These are phyloP conservation scores for Tenthredo notha DNA, from an alignment of 2,888 invertebrate species.

Conservation along the genomic window DNA sequence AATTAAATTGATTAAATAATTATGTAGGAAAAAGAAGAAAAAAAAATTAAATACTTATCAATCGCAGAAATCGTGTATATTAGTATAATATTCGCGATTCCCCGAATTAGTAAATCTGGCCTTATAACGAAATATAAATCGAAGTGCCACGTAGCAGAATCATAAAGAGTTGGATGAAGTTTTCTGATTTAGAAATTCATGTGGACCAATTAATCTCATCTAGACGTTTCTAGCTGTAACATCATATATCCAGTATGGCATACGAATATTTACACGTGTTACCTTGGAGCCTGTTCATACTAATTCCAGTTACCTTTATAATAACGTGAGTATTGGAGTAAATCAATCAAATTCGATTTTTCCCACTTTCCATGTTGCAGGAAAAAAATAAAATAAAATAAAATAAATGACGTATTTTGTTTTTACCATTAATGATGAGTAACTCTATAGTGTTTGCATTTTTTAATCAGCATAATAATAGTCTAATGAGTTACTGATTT, in stretches of 20 bases:
- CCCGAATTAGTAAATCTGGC: background rate
- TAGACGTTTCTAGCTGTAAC: background rate
- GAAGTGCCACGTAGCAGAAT: conserved; percentile 1
- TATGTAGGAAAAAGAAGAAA: too few species aligned
- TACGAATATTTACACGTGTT: conserved; percentile 73
- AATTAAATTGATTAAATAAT: too few species aligned
- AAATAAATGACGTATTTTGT: background rate
- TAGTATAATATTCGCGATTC: background rate
- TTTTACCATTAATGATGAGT: background rate
- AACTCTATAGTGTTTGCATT: background rate
- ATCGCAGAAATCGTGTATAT: background rate
- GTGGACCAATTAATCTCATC: background rate
- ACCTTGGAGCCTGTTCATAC: conserved; percentile 74
- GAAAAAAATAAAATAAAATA: too few species aligned
- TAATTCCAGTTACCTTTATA: conserved; percentile 76
- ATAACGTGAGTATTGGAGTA: conserved; percentile 73
- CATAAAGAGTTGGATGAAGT: background rate
- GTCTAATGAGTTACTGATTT: conserved; percentile 29
- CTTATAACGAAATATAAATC: background rate
- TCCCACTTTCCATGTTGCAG: background rate
- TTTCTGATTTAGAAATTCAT: background rate
- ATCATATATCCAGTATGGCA: conserved; percentile 65
- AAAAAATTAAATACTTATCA: too few species aligned
- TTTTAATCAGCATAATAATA: background rate
- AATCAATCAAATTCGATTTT: background rate